phyloP scores from a whole-genome alignment of 2,797 vertebrate genomes.

The Neomorphus geoffroyi region DNA sequence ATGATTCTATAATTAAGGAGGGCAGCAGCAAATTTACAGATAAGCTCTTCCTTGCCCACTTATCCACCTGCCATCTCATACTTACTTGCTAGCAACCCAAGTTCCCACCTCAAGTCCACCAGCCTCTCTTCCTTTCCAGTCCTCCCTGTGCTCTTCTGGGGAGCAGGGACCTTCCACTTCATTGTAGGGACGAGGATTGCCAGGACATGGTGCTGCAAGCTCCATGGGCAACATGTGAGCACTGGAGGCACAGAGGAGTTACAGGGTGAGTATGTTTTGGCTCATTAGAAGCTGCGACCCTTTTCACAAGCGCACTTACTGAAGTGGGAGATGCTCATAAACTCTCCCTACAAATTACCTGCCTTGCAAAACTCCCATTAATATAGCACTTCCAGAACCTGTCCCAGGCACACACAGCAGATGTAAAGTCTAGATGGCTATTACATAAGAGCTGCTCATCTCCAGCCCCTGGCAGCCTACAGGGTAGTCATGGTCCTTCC shows the following conservation, averaged over 20 bases:
- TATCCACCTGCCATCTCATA: not conserved
- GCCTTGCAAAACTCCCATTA: not conserved
- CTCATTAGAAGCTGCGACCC: not conserved
- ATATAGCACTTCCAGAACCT: not conserved
- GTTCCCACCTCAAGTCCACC: not conserved
- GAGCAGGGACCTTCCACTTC: not conserved
- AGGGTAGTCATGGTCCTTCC: not conserved
- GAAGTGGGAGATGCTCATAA: not conserved
- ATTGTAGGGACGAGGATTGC: rapidly evolving
- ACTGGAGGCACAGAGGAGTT: not conserved
- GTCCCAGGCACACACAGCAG: not conserved
- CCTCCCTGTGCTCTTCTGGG: not conserved
- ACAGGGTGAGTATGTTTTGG: not conserved
- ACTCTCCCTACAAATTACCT: not conserved
- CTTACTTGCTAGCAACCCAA: not conserved
- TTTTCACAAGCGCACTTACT: not conserved
- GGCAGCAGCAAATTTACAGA: not conserved
- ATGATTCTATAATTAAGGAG: too few relatives aligned
- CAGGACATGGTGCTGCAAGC: not conserved
- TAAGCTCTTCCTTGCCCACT: not conserved
- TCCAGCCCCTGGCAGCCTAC: not conserved
- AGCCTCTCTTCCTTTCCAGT: not conserved
- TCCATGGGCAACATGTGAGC: rapidly evolving
- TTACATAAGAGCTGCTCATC: not conserved
- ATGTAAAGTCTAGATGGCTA: not conserved